These are phyloP conservation scores for Perccottus glenii DNA, from an alignment of 2,113 vertebrate genomes.

Conservation along the genomic window DNA sequence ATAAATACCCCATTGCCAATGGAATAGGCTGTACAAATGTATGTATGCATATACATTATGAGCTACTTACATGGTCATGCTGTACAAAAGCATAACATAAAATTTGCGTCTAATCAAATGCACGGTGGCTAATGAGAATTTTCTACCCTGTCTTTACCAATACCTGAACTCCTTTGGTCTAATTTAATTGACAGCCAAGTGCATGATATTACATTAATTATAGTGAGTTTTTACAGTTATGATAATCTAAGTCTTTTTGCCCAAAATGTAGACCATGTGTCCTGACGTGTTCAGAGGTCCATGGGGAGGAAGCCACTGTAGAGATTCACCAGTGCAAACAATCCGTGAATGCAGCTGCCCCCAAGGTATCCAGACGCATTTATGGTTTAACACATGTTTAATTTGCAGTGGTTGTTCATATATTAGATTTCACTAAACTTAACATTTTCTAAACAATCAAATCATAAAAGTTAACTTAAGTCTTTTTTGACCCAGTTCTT, in stretches of 20 bases:
- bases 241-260: constrained; percentile 30
- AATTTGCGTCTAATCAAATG: not conserved
- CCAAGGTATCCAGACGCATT: constrained; percentile 79
- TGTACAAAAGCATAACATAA: not conserved
- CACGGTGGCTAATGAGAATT: too few relatives aligned
- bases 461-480: too few relatives aligned
- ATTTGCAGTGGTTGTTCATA: not conserved
- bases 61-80: not conserved
- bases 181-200: too few relatives aligned
- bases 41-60: constrained; percentile 40
- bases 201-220: not conserved
- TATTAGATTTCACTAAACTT: too few relatives aligned
- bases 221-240: constrained; percentile 31
- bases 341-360: constrained; percentile 87
- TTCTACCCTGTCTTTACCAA: too few relatives aligned
- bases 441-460: too few relatives aligned
- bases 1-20: constrained; percentile 81
- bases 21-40: constrained; percentile 84
- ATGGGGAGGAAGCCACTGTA: constrained; percentile 92
- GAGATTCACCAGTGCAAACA: constrained; percentile 95
- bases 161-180: too few relatives aligned
- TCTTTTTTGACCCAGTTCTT: too few relatives aligned
- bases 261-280: constrained; percentile 90
- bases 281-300: constrained; percentile 93
- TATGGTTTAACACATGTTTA: not conserved